These are phyloP conservation scores for Agrochola litura DNA, from an alignment of 2,888 invertebrate species.

Conservation along the genomic window DNA sequence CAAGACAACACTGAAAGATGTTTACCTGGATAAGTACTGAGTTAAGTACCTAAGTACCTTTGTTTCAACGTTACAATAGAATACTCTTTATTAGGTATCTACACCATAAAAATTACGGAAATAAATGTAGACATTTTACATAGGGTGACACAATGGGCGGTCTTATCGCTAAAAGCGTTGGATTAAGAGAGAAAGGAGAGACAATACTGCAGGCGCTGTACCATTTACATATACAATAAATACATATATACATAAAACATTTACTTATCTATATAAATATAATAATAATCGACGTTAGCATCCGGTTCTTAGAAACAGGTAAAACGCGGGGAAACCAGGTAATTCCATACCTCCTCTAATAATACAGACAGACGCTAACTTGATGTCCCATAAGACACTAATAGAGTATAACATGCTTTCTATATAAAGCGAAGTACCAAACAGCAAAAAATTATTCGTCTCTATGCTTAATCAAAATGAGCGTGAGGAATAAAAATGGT, in stretches of 20 bases:
- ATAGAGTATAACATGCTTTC: not conserved
- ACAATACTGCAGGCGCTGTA: too few species aligned
- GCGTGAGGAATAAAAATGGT: not conserved
- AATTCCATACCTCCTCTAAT: not conserved
- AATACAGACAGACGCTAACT: not conserved
- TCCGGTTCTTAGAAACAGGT: not conserved
- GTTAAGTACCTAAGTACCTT: too few species aligned
- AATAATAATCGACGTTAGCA: not conserved
- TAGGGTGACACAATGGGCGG: too few species aligned
- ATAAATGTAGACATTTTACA: too few species aligned
- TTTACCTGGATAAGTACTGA: too few species aligned
- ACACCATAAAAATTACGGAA: too few species aligned
- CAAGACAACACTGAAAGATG: too few species aligned
- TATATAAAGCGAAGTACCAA: not conserved
- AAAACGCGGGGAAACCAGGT: not conserved
- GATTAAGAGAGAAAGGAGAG: too few species aligned
- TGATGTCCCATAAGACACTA: not conserved
- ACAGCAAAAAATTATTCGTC: not conserved
- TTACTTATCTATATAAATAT: not conserved
- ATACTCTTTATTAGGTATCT: too few species aligned
- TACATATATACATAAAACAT: not conserved
- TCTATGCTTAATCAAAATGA: slow-evolving; percentile 13
- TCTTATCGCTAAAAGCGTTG: too few species aligned
- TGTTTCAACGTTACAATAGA: too few species aligned
- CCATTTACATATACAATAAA: too few species aligned